phyloP scores from a whole-genome alignment of 2,888 invertebrate species.

The Phaonia tiefii region DNA sequence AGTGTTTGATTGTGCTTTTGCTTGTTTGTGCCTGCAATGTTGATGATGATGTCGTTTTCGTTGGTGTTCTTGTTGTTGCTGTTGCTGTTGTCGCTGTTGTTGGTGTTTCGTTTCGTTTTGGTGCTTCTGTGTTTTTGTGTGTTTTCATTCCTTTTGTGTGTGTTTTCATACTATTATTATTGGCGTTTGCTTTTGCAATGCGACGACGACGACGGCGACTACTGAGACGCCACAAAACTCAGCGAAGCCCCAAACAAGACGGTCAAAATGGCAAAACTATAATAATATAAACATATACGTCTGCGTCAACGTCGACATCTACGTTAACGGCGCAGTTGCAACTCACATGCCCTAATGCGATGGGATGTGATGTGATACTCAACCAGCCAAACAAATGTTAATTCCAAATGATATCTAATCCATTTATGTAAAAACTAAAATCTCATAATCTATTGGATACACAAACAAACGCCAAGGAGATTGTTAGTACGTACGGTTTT shows the following conservation, averaged over 20 bases:
- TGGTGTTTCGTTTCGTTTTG: conserved; percentile 22
- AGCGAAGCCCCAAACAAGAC: conserved; percentile 62
- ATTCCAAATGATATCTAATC: conserved; percentile 14
- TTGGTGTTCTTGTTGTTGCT: conserved; percentile 10
- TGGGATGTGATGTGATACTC: conserved; percentile 8
- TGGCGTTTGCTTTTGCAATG: conserved; percentile 27
- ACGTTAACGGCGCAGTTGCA: conserved; percentile 9
- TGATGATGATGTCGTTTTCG: background rate
- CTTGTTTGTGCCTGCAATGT: conserved; percentile 37
- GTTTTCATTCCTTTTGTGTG: conserved; percentile 33
- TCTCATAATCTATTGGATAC: background rate
- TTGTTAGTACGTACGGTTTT: background rate
- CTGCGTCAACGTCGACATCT: conserved; percentile 1
- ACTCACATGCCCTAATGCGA: background rate
- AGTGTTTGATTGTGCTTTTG: conserved; percentile 57
- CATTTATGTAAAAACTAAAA: conserved; percentile 3
- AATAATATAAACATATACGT: conserved; percentile 37
- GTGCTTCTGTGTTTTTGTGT: conserved; percentile 5
- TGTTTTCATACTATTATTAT: conserved; percentile 40
- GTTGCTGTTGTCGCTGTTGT: conserved; percentile 2
- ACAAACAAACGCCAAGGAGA: background rate
- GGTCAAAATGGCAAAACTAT: conserved; percentile 44
- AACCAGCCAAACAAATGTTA: conserved; percentile 11
- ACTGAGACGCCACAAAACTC: conserved; percentile 10
- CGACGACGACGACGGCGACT: conserved; percentile 12